Evolutionary conservation across 1,140 invertebrate genomes (phyloP), one percentile per base, ranked within the genome.

Genomic region (Temnothorax curvispinosus): DNA sequence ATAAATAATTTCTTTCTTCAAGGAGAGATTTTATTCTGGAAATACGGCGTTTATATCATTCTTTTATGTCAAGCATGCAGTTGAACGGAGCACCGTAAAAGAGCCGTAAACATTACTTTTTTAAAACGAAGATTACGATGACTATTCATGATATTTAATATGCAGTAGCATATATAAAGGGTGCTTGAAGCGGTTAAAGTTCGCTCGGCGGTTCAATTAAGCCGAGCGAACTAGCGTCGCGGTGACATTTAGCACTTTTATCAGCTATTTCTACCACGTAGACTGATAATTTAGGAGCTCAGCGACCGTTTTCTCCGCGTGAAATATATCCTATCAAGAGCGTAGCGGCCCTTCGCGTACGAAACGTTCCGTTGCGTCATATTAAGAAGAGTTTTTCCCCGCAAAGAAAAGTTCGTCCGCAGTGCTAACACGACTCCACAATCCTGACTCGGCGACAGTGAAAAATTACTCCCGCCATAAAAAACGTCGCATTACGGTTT

Each of bases 161-260:
- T 11, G 47, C 4, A 54, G 7, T 47, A n/a, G 18, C 21, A 21
- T 52, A 44, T 15, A 32, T 27, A 27, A 27, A 21, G 21, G 11
- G 13, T 58, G 18, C 13, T 1, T 27, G 27, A 27, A 27, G 27
- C 27, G 27, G 27, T 75, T 35, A 60, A 60, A 75, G 32, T n/a
- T 38, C 35, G 47, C 15, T 27, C n/a, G 18, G 13, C n/a, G 35
- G n/a, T 67, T 67, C 32, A 69, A 81, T 81, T 35, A 81, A 69
- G 54, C n/a, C n/a, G 18, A 13, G 27, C 35, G 69, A 60, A 75
- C 18, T 21, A n/a, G 13, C 27, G 41, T 56, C 44, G 32, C 38
- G 47, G 6, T 84, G 80, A 84, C 80, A 75, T 84, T 82, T 75
- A 84, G 32, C 41, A 58, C 50, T 82, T 82, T 82, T 82, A 74